phyloP scores from a whole-genome alignment of 2,797 vertebrate genomes.

The Platalea minor region DNA sequence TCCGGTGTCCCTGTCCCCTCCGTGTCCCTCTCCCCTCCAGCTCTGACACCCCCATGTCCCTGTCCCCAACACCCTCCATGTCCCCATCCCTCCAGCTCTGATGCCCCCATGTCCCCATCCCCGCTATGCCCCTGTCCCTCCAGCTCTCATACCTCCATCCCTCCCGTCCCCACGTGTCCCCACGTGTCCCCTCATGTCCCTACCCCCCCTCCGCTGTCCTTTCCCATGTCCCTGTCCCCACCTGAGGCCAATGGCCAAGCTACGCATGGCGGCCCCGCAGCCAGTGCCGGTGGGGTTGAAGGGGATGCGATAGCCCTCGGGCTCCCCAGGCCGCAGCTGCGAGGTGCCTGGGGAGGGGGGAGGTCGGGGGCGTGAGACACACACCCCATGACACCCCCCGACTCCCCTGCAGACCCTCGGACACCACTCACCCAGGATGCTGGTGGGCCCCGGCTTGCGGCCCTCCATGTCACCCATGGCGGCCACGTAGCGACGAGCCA shows the following conservation, averaged over 20 bases:
- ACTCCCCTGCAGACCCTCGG: fast-evolving
- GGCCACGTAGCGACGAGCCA: not conserved
- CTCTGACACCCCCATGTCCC: too few relatives aligned
- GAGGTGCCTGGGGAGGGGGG: not conserved
- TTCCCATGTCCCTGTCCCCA: not conserved
- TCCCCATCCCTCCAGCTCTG: too few relatives aligned
- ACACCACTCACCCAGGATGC: slow-evolving; percentile 17
- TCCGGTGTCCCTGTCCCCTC: too few relatives aligned
- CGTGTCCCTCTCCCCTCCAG: too few relatives aligned
- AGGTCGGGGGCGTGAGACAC: fast-evolving
- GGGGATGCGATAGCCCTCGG: not conserved
- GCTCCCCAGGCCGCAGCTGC: not conserved
- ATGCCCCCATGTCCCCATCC: not conserved
- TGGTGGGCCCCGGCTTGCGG: slow-evolving; percentile 31
- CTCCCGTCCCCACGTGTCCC: too few relatives aligned
- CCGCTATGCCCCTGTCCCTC: too few relatives aligned
- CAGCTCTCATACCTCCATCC: too few relatives aligned
- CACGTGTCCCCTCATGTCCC: too few relatives aligned
- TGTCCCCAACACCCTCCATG: too few relatives aligned
- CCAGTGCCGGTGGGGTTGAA: not conserved
- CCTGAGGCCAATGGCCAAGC: slow-evolving; percentile 40
- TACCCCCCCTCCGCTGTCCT: too few relatives aligned
- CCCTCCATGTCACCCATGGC: slow-evolving; percentile 51
- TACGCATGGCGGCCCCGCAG: slow-evolving; percentile 22
- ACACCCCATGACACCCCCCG: too few relatives aligned